Base-by-base conservation (phyloP, 2,113 vertebrate species). In the Coracopsis vasa region DNA sequence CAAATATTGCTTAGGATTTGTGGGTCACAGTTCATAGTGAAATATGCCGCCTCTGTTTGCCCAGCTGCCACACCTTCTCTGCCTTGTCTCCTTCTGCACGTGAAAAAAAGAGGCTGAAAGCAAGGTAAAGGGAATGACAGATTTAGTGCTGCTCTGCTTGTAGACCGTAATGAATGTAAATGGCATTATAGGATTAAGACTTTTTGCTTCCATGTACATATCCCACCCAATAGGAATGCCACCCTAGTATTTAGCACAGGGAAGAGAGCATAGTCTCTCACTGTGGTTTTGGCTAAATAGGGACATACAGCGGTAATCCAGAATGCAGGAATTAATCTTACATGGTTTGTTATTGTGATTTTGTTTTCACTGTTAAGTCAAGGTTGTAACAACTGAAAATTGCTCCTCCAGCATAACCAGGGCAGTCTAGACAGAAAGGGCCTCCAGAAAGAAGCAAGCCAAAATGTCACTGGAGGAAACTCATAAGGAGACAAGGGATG, bases 11-110 rank as follows among this genome's bases (percentile, higher is more conserved):
- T 73, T 72, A 64, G 83, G 67, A 58, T 86, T 94, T 78, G 54
- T 16, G 45, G 77, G 86, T 86, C 90, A 86, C 35, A 88, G 94
- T 94, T 96, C 94, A 86, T 44, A 25, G 48, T 31, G 90, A 91
- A 96, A 83, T 81, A 81, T 45, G 42, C 86, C 1, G 10, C 41
- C 20, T 85, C 73, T 97, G 81, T 96, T 96, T 96, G 92, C 80
- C 73, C 91, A 96, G 81, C 72, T 94, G 95, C 81, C 37, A 58
- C 58, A 78, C 87, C 60, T 92, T 80, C 71, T 96, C 39, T 58
- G 78, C 85, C 61, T 53, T 75, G 16, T 86, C 44, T 90, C 24
- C 51, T 75, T 29, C 37, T 71, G 16, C 33, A 19, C 2, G 1
- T 65, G 48, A 87, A 72, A 45, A 45, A 77, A 86, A 64, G 39